These are phyloP conservation scores for Psettodes erumei DNA, from an alignment of 2,113 vertebrate genomes.

Conservation along the genomic window DNA sequence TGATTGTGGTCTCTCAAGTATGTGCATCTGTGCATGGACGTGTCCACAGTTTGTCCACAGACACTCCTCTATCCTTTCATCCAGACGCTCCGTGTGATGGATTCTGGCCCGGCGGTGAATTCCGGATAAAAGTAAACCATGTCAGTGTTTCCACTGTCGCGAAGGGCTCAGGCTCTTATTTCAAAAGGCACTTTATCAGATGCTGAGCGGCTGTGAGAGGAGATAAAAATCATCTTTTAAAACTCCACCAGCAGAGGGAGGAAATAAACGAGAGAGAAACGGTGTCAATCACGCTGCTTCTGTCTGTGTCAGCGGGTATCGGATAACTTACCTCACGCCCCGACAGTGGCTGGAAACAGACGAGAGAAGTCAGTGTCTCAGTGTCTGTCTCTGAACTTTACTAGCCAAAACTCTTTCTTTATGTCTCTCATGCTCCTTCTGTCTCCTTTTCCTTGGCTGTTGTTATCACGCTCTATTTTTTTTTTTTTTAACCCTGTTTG, in stretches of 20 bases:
- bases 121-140: constrained; percentile 47
- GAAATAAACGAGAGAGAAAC: constrained; percentile 47
- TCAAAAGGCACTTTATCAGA: constrained; percentile 66
- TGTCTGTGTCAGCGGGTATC: constrained; percentile 69
- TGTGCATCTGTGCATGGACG: constrained; percentile 34
- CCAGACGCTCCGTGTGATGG: constrained; percentile 20
- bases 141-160: constrained; percentile 59
- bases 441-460: constrained; percentile 21
- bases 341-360: constrained; percentile 52
- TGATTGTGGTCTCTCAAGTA: constrained; percentile 15
- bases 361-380: constrained; percentile 28
- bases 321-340: constrained; percentile 71
- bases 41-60: constrained; percentile 36
- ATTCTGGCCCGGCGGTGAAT: constrained; percentile 44
- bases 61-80: constrained; percentile 24
- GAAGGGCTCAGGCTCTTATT: constrained; percentile 48
- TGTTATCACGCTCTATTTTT: neutral
- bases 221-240: constrained; percentile 65
- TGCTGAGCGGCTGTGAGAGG: constrained; percentile 34
- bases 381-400: constrained; percentile 25
- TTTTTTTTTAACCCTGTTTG: neutral
- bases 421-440: constrained; percentile 11
- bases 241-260: constrained; percentile 47
- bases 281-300: constrained; percentile 68
- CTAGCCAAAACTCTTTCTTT: constrained; percentile 12